These are phyloP conservation scores for Diaprepes abbreviatus DNA, from an alignment of 2,888 invertebrate species.

Conservation along the genomic window DNA sequence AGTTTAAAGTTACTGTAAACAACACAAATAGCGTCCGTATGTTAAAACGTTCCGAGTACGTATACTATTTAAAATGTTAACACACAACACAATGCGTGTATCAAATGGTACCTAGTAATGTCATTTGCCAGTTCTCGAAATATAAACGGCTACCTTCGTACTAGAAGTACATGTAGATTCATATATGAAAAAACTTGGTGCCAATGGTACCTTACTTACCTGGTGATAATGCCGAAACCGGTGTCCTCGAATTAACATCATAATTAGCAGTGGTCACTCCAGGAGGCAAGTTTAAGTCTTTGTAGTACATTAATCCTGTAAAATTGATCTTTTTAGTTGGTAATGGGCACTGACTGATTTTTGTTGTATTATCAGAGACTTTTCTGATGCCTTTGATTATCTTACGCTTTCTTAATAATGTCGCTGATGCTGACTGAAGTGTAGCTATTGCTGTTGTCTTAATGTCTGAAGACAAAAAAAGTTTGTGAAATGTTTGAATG, in stretches of 20 bases:
- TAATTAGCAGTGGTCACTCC: conserved; percentile 70
- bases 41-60: no score
- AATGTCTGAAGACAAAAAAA: not conserved
- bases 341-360: not conserved
- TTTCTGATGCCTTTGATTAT: not conserved
- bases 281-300: conserved; percentile 61
- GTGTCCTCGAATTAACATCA: conserved; percentile 52
- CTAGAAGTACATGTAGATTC: no score
- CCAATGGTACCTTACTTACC: no score
- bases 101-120: no score
- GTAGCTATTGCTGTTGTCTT: not conserved
- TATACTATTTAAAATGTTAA: no score
- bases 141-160: no score
- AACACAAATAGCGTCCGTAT: no score
- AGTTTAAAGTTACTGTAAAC: no score
- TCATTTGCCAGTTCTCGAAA: no score
- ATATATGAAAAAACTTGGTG: no score
- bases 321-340: conserved; percentile 7
- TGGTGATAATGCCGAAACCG: conserved; percentile 74
- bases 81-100: no score
- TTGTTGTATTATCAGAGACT: not conserved
- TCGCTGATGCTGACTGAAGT: not conserved
- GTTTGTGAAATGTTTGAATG: not conserved
- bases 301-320: conserved; percentile 55
- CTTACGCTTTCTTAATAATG: not conserved